A percentile compares a stretch with the other conserved stretches of the same genome.
Conservation (phyloP, 2,888 invertebrate genomes). For the Hetaerina titia region DNA sequence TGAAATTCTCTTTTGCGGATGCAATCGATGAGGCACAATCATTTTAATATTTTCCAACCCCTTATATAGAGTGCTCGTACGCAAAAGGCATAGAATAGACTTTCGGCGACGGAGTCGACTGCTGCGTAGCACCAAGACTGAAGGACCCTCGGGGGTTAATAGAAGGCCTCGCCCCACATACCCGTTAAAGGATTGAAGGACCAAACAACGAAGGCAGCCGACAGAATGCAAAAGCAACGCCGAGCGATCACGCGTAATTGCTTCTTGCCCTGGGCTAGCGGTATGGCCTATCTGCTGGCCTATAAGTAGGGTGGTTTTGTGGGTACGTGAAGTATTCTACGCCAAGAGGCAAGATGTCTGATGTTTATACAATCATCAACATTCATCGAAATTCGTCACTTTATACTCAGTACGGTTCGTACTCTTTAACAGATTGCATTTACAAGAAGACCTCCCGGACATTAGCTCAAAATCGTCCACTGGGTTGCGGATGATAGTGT, state of each 20-base stretch:
- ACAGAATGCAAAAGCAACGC: neutral
- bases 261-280: neutral
- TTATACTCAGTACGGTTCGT: neutral
- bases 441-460: too few species aligned
- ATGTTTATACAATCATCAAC: neutral
- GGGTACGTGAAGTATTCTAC: neutral
- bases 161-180: constrained; percentile 59
- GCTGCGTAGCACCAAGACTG: neutral
- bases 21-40: constrained; percentile 24
- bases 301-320: neutral
- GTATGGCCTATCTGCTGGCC: neutral
- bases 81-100: constrained; percentile 3
- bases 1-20: neutral
- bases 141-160: neutral
- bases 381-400: neutral
- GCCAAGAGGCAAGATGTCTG: neutral
- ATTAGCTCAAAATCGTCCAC: too few species aligned
- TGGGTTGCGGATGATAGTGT: too few species aligned
- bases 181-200: constrained; percentile 56
- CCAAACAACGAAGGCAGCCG: constrained; percentile 30
- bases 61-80: neutral
- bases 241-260: constrained; percentile 2
- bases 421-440: too few species aligned
- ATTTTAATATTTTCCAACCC: constrained; percentile 8
- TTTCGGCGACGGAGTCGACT: neutral